Evolutionary conservation across 2,888 invertebrate genomes (phyloP).

Genomic region (Agriotes lineatus): DNA sequence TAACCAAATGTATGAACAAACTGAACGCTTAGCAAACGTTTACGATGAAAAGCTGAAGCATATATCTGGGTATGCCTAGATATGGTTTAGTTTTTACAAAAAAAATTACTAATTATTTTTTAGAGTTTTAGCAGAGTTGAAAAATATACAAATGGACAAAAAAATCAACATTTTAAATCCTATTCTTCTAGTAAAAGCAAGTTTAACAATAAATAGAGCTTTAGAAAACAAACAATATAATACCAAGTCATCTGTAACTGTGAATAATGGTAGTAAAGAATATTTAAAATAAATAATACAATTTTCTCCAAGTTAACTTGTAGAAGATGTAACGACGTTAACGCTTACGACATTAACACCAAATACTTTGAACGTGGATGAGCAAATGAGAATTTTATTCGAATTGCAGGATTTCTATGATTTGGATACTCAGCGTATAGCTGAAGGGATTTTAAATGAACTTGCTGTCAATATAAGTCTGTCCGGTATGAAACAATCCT

Average conservation of each 20-base stretch:
- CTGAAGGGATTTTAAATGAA: constrained; percentile 1
- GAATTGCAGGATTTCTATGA: constrained; percentile 14
- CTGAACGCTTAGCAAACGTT: not conserved
- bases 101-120: not conserved
- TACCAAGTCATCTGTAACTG: too few species aligned
- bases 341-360: not conserved
- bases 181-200: not conserved
- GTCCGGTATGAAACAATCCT: too few species aligned
- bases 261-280: too few species aligned
- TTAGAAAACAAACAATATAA: not conserved
- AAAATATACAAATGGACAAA: not conserved
- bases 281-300: too few species aligned
- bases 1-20: not conserved
- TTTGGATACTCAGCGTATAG: not conserved
- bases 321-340: not conserved
- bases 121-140: not conserved
- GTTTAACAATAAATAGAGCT: not conserved
- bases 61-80: not conserved
- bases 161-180: not conserved
- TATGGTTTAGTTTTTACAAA: not conserved
- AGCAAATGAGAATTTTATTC: not conserved
- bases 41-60: not conserved
- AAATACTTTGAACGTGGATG: not conserved
- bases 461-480: not conserved
- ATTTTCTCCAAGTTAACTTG: not conserved